Evolutionary conservation across 1,140 invertebrate genomes (phyloP).

Genomic region (Zaprionus tsacasi): DNA sequence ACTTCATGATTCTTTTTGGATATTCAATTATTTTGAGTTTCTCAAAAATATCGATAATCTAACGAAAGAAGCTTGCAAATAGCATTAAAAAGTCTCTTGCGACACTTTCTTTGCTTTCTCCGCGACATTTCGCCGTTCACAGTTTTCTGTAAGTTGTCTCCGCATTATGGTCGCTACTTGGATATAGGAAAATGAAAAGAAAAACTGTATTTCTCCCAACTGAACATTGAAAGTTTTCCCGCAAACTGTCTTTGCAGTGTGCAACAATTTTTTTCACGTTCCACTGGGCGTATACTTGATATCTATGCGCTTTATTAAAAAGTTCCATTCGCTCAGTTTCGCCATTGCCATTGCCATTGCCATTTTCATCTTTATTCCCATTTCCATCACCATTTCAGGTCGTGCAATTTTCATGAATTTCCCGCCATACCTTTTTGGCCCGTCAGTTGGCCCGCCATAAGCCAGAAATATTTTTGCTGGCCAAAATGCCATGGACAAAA

Average conservation of each 20-base stretch:
- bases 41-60: background rate
- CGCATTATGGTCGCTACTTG: background rate
- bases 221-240: background rate
- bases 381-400: slow-evolving; percentile 18
- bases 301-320: slow-evolving; percentile 36
- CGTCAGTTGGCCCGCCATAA: slow-evolving; percentile 24
- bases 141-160: background rate
- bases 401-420: slow-evolving; percentile 35
- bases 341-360: slow-evolving; percentile 9
- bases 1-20: background rate
- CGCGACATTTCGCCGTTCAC: background rate
- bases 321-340: slow-evolving; percentile 29
- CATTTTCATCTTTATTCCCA: slow-evolving; percentile 7
- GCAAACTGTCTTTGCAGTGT: background rate
- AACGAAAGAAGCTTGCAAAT: background rate
- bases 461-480: slow-evolving; percentile 20
- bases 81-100: background rate
- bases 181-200: background rate
- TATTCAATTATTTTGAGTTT: slow-evolving; percentile 5
- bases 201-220: background rate
- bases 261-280: slow-evolving; percentile 18
- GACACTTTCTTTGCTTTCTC: background rate
- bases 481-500: slow-evolving; percentile 29
- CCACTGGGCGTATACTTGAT: slow-evolving; percentile 63
- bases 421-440: slow-evolving; percentile 20